These are phyloP conservation scores for Gambelia wislizenii DNA, from an alignment of 2,797 vertebrate species.

Conservation along the genomic window DNA sequence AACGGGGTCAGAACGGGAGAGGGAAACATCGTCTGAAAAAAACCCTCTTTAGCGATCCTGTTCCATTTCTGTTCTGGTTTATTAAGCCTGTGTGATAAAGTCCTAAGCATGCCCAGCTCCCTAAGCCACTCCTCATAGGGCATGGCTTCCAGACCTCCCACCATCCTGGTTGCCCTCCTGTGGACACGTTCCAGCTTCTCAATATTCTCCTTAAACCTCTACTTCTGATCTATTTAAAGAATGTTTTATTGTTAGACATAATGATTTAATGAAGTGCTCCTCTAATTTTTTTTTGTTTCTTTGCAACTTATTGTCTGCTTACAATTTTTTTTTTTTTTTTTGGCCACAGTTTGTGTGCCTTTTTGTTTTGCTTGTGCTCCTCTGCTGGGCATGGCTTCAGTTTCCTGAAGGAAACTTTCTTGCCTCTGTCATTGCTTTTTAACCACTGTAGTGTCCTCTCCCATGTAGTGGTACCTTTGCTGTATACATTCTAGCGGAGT, in stretches of 20 bases:
- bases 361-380: neutral
- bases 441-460: neutral
- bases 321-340: neutral
- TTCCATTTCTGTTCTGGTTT: too few species aligned
- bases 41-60: too few species aligned
- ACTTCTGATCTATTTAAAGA: neutral
- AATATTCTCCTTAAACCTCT: too few species aligned
- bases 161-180: too few species aligned
- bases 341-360: too few species aligned
- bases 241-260: neutral
- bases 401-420: neutral
- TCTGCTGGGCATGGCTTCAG: neutral
- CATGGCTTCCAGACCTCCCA: too few species aligned
- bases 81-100: too few species aligned
- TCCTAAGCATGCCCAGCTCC: too few species aligned
- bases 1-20: too few species aligned
- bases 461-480: neutral
- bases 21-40: too few species aligned
- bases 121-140: too few species aligned
- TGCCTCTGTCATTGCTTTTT: neutral
- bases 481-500: neutral
- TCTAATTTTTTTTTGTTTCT: neutral
- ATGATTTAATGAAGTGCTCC: neutral
- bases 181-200: too few species aligned
- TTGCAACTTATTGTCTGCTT: neutral